Conservation (phyloP, 2,113 vertebrate species). For the Mungos mungo region DNA sequence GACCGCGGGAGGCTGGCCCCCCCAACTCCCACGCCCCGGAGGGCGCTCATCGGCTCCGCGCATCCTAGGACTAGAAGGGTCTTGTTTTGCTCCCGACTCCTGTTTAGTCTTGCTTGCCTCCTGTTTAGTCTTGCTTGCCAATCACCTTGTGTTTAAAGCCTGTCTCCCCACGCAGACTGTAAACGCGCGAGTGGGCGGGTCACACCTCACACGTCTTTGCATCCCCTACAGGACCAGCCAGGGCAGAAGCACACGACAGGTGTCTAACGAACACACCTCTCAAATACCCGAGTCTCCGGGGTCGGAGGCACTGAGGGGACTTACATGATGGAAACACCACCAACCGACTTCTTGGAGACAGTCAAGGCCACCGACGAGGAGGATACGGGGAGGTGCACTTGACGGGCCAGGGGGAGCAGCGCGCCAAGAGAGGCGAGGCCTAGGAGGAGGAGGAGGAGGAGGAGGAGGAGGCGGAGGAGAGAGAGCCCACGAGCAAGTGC, state of each 20-base stretch:
- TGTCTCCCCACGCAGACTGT: neutral
- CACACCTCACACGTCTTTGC: neutral
- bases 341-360: neutral
- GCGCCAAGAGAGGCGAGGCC: neutral
- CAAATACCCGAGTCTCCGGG: neutral
- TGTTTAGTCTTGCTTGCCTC: constrained; percentile 47
- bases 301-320: neutral
- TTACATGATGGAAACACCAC: neutral
- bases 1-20: neutral
- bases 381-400: neutral
- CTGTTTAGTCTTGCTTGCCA: constrained; percentile 44
- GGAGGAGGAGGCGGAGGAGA: neutral
- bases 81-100: neutral
- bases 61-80: neutral
- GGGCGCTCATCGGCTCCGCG: fast-evolving
- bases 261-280: neutral
- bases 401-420: neutral
- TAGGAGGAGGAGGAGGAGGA: neutral
- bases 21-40: neutral
- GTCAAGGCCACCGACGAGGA: neutral
- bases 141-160: constrained; percentile 21
- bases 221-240: neutral
- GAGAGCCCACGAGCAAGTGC: neutral
- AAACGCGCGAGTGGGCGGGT: constrained; percentile 26
- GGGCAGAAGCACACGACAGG: neutral